These are phyloP conservation scores for Dynastes grantii DNA, from an alignment of 2,888 invertebrate genomes.

Conservation along the genomic window DNA sequence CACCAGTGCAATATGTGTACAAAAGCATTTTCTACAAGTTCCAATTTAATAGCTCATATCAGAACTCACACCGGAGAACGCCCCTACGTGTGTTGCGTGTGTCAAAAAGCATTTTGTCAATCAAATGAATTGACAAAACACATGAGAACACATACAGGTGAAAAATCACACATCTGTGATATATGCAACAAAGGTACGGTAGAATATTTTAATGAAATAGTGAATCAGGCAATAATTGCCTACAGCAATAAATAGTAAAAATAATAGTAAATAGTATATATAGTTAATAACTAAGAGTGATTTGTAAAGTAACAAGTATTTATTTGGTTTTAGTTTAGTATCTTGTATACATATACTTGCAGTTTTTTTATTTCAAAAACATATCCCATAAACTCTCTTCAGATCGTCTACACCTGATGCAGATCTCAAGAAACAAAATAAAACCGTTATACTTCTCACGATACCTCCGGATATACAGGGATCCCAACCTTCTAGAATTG, in stretches of 20 bases:
- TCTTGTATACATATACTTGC: too few species aligned
- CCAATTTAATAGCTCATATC: conserved; percentile 70
- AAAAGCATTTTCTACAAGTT: conserved; percentile 71
- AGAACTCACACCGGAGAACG: conserved; percentile 71
- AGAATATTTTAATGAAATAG: background rate
- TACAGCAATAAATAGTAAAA: background rate
- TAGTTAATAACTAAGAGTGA: too few species aligned
- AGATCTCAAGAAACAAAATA: too few species aligned
- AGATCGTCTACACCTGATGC: too few species aligned
- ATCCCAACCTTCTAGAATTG: too few species aligned
- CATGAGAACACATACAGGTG: conserved; percentile 71
- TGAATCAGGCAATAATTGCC: background rate
- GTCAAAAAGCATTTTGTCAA: conserved; percentile 70
- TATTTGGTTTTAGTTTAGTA: too few species aligned
- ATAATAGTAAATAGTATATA: too few species aligned
- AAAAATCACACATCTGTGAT: conserved; percentile 70
- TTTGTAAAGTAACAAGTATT: too few species aligned
- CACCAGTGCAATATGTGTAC: conserved; percentile 70
- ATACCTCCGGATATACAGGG: too few species aligned
- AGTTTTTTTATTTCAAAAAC: too few species aligned
- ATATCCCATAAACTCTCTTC: too few species aligned
- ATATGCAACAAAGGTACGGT: conserved; percentile 69
- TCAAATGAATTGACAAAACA: conserved; percentile 70
- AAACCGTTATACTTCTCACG: too few species aligned
- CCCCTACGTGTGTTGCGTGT: conserved; percentile 70